Evolutionary conservation across 2,888 invertebrate genomes (phyloP).

Genomic region (Orthosia gothica): DNA sequence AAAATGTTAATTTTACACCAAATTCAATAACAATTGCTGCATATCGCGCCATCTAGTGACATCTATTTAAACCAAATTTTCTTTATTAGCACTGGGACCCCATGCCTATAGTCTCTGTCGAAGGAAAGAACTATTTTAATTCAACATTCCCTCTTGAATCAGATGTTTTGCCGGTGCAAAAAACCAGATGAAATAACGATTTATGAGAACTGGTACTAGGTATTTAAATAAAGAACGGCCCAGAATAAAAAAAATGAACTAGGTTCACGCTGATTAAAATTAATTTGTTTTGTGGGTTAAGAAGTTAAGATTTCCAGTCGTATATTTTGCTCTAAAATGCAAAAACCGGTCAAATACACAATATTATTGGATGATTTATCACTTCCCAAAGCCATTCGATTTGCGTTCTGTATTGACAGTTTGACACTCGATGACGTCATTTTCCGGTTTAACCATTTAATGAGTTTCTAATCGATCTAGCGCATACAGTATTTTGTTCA

Average conservation of each 20-base stretch:
- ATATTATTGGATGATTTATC: conserved; percentile 24
- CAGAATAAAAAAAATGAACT: not conserved
- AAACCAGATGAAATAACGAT: not conserved
- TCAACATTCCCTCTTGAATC: not conserved
- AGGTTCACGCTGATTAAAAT: not conserved
- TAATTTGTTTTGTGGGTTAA: not conserved
- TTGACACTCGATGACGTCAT: conserved; percentile 55
- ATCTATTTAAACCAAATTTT: no score
- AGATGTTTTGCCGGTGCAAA: not conserved
- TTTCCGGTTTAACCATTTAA: conserved; percentile 59
- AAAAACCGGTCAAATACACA: conserved; percentile 6
- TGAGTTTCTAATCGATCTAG: conserved; percentile 68
- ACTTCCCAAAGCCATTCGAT: conserved; percentile 32
- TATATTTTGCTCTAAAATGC: conserved; percentile 11
- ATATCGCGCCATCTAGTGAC: no score
- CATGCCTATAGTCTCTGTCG: not conserved
- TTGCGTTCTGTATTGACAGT: conserved; percentile 43
- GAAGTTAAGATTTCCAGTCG: not conserved
- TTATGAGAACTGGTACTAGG: not conserved
- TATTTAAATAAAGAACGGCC: not conserved
- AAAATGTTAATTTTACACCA: no score
- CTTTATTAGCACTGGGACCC: no score
- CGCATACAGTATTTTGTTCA: conserved; percentile 68
- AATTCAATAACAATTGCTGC: no score
- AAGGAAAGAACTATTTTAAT: not conserved